phyloP scores from a whole-genome alignment of 1,140 invertebrate species.

The Listronotus oregonensis region DNA sequence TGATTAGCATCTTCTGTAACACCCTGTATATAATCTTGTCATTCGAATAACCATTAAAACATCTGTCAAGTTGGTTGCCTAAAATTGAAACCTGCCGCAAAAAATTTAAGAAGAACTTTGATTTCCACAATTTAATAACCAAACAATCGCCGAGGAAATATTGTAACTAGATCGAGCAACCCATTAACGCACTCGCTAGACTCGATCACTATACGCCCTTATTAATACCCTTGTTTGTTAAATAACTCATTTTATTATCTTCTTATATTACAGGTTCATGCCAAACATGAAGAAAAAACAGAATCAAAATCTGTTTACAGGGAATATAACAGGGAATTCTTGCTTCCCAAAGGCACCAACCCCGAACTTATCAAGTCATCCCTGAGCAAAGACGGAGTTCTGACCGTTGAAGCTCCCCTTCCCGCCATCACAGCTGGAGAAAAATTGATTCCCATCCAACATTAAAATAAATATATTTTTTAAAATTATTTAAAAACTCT shows the following conservation, averaged over 20 bases:
- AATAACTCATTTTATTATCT: slow-evolving; percentile 15
- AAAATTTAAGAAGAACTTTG: too few species aligned
- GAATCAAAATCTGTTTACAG: slow-evolving; percentile 93
- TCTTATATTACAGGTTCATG: slow-evolving; percentile 78
- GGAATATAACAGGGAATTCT: slow-evolving; percentile 95
- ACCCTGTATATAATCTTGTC: too few species aligned
- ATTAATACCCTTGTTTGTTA: slow-evolving; percentile 9
- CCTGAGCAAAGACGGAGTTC: slow-evolving; percentile 88
- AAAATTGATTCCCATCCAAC: slow-evolving; percentile 79
- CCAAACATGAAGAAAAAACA: slow-evolving; percentile 94
- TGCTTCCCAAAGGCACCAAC: slow-evolving; percentile 91
- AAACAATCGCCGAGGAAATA: too few species aligned
- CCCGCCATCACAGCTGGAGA: slow-evolving; percentile 74
- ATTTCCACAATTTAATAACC: too few species aligned
- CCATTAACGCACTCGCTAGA: too few species aligned
- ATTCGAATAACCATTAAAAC: too few species aligned
- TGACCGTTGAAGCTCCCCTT: slow-evolving; percentile 92
- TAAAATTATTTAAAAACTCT: neutral
- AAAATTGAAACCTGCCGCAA: too few species aligned
- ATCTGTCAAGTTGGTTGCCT: too few species aligned
- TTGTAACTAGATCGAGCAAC: too few species aligned
- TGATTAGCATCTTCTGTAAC: too few species aligned
- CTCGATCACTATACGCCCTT: too few species aligned
- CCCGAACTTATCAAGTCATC: slow-evolving; percentile 90
- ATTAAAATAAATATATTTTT: slow-evolving; percentile 57